Base-by-base conservation (phyloP, 2,113 vertebrate species). In the Perognathus longimembris region DNA sequence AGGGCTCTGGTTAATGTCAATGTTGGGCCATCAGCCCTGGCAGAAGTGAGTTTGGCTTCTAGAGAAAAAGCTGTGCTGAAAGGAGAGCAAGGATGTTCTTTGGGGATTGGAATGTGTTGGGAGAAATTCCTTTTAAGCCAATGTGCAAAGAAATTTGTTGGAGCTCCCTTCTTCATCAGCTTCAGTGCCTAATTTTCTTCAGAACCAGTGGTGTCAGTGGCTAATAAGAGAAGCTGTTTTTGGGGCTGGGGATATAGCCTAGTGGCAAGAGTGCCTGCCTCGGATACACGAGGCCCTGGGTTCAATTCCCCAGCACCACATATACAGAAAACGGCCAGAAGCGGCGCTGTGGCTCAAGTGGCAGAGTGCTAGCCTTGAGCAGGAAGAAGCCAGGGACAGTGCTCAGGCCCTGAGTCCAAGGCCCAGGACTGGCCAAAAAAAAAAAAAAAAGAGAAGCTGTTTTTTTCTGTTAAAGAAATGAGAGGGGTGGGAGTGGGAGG, bases 51-150 rank as follows among this genome's bases (percentile, higher is more conserved):
- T 40, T 45, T 63, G 85, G 71, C 89, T 85, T 38, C 30, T 8
- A 22, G 74, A 32, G 75, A 67, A 32, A 79, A 50, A 34, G 42
- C 1, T 32, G 38, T 26, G 40, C 54, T 57, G 87, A 74, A 63
- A 70, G 76, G 12, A 70, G 50, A n/a, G 87, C 57, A 7, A 26
- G 17, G 74, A 12, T 91, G 66, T 50, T 74, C 74, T 91, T 24
- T 12, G 36, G 74, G 64, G 77, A 82, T 4, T 28, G 94, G 87
- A 90, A 94, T 83, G 80, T 24, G 26, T 17, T 63, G 38, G 66
- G 64, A 85, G 91, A 92, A 77, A 91, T 22, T 26, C 82, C 85
- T 91, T 85, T 42, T 63, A 77, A 87, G 73, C 81, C 80, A 38
- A 70, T 50, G n/a, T 32, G 6, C 42, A 28, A 88, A 70, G 82